Conservation (phyloP, 2,113 vertebrate species). For the Hemiscyllium ocellatum region DNA sequence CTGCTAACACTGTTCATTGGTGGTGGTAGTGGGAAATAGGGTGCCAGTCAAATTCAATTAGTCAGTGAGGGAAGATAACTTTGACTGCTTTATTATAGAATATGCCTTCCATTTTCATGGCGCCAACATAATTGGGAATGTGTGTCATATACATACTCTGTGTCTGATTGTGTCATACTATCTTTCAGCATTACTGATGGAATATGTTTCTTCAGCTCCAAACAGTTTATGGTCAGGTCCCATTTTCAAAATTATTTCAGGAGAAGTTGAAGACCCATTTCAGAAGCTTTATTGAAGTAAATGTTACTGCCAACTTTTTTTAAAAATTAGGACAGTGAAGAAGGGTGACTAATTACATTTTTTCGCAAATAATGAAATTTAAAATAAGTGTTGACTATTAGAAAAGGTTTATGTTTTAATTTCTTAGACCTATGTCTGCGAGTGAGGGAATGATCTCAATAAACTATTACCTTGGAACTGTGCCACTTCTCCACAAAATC, state of each 20-base stretch:
- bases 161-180: not conserved
- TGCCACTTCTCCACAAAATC: not conserved
- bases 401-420: not conserved
- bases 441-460: not conserved
- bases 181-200: not conserved
- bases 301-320: not conserved
- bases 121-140: not conserved
- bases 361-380: not conserved
- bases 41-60: not conserved
- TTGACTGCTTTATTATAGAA: not conserved
- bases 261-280: not conserved
- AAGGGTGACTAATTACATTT: not conserved
- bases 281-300: not conserved
- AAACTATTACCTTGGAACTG: not conserved
- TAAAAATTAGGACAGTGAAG: not conserved
- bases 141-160: not conserved
- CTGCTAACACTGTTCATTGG: no score
- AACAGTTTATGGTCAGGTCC: not conserved
- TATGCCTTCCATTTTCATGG: not conserved
- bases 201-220: not conserved
- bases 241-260: not conserved
- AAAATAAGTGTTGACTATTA: not conserved
- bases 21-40: no score
- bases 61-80: not conserved
- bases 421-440: not conserved